Conservation (phyloP, 2,888 invertebrate genomes). For the Apotomis turbidana region DNA sequence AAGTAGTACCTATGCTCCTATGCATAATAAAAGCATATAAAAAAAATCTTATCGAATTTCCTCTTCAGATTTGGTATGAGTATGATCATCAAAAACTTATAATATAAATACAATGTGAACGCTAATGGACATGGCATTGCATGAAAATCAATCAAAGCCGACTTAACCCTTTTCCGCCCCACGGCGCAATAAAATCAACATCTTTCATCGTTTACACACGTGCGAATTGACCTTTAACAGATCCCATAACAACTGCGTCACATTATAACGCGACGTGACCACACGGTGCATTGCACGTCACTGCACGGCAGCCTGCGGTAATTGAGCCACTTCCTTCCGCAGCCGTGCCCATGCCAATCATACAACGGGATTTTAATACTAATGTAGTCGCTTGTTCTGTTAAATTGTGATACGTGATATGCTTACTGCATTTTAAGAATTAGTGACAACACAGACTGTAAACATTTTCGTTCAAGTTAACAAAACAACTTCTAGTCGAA, state of each 20-base stretch:
- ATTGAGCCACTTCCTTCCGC: slow-evolving; percentile 80
- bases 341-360: slow-evolving; percentile 52
- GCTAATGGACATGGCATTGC: not conserved
- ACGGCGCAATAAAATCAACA: slow-evolving; percentile 2
- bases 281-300: slow-evolving; percentile 51
- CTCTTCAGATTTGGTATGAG: not conserved
- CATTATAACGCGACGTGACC: slow-evolving; percentile 62
- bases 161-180: not conserved
- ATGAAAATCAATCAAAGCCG: not conserved
- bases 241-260: slow-evolving; percentile 32
- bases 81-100: not conserved
- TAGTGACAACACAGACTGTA: too few species aligned
- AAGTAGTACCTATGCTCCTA: too few species aligned
- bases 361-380: slow-evolving; percentile 51
- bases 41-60: too few species aligned
- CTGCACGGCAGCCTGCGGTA: slow-evolving; percentile 59
- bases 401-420: slow-evolving; percentile 13
- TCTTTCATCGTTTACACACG: slow-evolving; percentile 10
- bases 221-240: slow-evolving; percentile 28
- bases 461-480: too few species aligned
- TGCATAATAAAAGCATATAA: too few species aligned
- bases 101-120: not conserved
- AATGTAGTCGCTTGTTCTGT: slow-evolving; percentile 24
- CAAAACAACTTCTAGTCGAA: too few species aligned
- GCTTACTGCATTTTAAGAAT: not conserved